These are phyloP conservation scores for Asteroscopus sphinx DNA, from an alignment of 2,888 invertebrate genomes.

Conservation along the genomic window DNA sequence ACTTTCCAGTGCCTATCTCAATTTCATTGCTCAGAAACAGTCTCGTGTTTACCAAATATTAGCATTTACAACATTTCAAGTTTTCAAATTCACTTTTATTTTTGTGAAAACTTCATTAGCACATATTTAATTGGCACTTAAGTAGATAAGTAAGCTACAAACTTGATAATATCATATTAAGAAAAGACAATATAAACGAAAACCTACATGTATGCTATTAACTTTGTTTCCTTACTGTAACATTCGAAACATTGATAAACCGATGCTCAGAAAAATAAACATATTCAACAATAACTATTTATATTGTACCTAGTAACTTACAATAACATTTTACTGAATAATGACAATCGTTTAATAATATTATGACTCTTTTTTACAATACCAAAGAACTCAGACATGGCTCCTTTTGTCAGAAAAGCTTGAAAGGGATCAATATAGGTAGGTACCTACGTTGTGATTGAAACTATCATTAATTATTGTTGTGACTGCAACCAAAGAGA, in stretches of 20 bases:
- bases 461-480: no score
- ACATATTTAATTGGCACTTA: conserved; percentile 14
- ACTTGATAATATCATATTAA: conserved; percentile 4
- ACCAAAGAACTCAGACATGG: neutral
- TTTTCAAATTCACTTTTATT: neutral
- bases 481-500: conserved; percentile 53
- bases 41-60: neutral
- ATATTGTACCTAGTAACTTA: neutral
- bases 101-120: conserved; percentile 6
- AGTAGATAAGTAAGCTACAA: conserved; percentile 5
- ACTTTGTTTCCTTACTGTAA: no score
- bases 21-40: neutral
- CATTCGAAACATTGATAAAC: conserved; percentile 7
- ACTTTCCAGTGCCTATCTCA: no score
- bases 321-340: neutral
- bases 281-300: neutral
- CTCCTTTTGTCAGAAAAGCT: neutral
- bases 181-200: neutral
- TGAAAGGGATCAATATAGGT: neutral
- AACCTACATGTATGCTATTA: neutral
- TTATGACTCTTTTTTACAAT: neutral
- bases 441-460: neutral
- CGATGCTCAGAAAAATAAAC: neutral
- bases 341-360: neutral
- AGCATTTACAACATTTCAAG: neutral